phyloP scores from a whole-genome alignment of 2,113 vertebrate species.

The Puntigrus tetrazona region DNA sequence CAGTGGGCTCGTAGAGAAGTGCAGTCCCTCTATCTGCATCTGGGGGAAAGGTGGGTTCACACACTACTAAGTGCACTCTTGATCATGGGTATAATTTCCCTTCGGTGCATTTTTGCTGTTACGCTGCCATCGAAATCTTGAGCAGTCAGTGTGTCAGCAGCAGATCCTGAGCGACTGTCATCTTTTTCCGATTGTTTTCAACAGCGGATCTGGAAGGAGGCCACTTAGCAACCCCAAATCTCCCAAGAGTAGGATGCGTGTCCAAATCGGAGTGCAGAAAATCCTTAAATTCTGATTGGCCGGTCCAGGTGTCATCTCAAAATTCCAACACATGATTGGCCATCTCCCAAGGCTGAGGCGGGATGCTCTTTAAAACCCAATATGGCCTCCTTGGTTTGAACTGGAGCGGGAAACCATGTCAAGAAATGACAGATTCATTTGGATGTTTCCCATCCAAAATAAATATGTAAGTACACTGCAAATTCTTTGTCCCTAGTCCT shows the following conservation, averaged over 20 bases:
- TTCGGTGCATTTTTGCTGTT: constrained; percentile 22
- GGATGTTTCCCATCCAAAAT: not conserved
- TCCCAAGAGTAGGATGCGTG: constrained; percentile 31
- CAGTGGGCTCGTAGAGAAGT: constrained; percentile 44
- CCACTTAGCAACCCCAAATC: constrained; percentile 50
- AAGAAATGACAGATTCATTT: not conserved
- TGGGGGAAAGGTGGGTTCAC: constrained; percentile 38
- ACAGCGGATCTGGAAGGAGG: constrained; percentile 45
- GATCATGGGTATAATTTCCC: not conserved
- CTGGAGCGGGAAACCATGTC: not conserved
- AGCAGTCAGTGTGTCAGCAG: constrained; percentile 44
- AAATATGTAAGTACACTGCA: not conserved
- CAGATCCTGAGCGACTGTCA: constrained; percentile 30
- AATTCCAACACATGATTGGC: constrained; percentile 5
- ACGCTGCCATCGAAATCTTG: constrained; percentile 14
- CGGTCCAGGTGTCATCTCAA: not conserved
- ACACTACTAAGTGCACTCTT: not conserved
- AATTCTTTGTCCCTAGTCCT: not conserved
- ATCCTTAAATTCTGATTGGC: not conserved
- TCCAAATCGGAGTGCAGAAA: not conserved
- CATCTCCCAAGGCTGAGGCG: not conserved
- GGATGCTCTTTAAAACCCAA: not conserved
- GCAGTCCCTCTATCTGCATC: constrained; percentile 29
- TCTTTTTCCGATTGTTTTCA: constrained; percentile 48
- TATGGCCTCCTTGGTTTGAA: not conserved